These are phyloP conservation scores for Microtus montanus DNA, from an alignment of 2,113 vertebrate genomes.

Conservation along the genomic window DNA sequence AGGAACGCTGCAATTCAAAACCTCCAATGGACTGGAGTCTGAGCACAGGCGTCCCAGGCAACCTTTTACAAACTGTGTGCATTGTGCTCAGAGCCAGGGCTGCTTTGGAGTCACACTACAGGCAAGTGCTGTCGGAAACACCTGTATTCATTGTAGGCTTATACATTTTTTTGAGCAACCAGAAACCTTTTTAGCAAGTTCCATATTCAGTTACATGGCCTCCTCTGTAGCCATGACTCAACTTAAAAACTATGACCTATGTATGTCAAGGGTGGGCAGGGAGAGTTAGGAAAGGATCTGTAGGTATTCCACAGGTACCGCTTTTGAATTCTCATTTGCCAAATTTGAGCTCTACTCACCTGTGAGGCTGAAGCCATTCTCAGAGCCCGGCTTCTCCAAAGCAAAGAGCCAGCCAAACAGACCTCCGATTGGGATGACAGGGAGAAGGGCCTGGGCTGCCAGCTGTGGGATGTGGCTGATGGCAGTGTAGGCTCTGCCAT, in stretches of 20 bases:
- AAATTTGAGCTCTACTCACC: conserved; percentile 84
- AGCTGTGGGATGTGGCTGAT: conserved; percentile 93
- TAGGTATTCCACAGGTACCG: neutral
- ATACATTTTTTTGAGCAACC: too few species aligned
- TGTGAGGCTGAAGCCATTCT: conserved; percentile 94
- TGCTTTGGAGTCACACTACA: neutral
- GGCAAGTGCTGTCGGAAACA: neutral
- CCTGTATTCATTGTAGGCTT: neutral
- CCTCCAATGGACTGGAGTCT: neutral
- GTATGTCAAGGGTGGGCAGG: accelerated
- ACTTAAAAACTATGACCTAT: neutral
- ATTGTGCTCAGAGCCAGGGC: neutral
- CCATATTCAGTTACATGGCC: neutral
- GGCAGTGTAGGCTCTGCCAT: conserved; percentile 94
- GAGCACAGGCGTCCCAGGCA: neutral
- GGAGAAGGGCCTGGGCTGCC: conserved; percentile 91
- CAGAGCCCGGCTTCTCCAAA: conserved; percentile 91
- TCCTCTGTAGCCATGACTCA: too few species aligned
- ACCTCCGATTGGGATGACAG: conserved; percentile 91
- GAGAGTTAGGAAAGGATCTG: neutral
- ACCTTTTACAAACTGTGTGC: neutral
- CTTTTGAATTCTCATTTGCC: neutral
- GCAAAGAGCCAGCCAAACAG: conserved; percentile 98
- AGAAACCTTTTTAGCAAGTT: neutral
- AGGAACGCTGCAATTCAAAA: neutral